Evolutionary conservation across 1,140 invertebrate species (phyloP), one percentile per base, ranked within the genome.

Genomic region (Oscheius sp.): DNA sequence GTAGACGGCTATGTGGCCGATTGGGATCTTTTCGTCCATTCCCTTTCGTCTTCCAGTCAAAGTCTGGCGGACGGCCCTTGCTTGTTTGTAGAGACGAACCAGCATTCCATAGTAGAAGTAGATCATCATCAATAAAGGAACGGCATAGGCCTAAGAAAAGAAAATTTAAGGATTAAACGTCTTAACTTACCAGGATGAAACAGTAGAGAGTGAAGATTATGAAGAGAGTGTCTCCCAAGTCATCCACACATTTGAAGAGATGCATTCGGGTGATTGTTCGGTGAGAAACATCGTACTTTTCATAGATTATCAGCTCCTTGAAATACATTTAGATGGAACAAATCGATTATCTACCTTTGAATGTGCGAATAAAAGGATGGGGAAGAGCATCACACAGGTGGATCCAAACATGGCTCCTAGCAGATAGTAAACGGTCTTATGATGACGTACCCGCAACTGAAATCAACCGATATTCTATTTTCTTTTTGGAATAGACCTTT

Each of bases 181-280:
- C n/a, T n/a, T n/a, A 55, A 73, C 71, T 52, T 38, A 66, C 73
- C 36, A 79, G 55, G 29, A 82, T 45, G 55, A 83, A 82, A 64
- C 79, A 80, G 61, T 82, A 82, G 26, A 78, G 26, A 18, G 78
- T 77, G 68, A 81, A 81, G 2, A 79, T 45, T 18, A 78, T 69
- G 34, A 77, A 74, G 20, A 58, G 35, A 18, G 35, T 36, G 55
- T 59, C 77, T 18, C 82, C 80, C 63, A 83, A 52, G 74, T 83
- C 78, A 59, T 84, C 81, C 55, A 84, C 74, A 62, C 81, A 83
- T 63, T 84, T 83, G 75, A 73, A 83, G 42, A 83, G 79, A 59
- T 81, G 75, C 38, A 82, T 77, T 46, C 77, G 45, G 1, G 80
- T 81, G n/a, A 82, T 67, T n/a, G 74, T 74, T 63, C 84, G 76